Base-by-base conservation (phyloP, 2,888 invertebrate species). In the Timema podura region DNA sequence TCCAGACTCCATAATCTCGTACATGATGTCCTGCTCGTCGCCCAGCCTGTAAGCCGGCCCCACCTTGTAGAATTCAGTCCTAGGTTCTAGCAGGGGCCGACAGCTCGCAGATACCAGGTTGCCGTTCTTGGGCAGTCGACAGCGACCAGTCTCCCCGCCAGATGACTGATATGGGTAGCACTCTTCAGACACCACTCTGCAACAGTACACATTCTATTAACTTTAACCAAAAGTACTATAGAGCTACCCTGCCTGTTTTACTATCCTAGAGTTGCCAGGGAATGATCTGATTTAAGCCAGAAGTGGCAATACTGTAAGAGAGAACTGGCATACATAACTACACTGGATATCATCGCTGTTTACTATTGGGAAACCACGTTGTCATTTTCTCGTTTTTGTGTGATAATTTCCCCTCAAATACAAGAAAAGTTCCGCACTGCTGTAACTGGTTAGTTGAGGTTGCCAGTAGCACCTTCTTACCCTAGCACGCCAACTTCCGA, bases 1-100 rank as follows among this genome's bases (percentile, higher is more conserved):
- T 64, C 98, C 98, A 61, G 94, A 94, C 65, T 87, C 87, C 82
- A 89, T 85, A 68, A 98, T 95, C 79, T 98, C 97, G 68, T 90
- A 87, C 95, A 94, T 96, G 75, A 98, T 94, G 77, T 96, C 95
- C 13, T 88, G 85, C 79, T 91, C 91, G 73, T 87, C 88, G 73
- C 86, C 86, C 66, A 95, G 82, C 68, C 89, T 86, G 79, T 91
- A 91, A 45, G 91, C 90, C 0, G 94, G 93, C 0, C 89, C 90
- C 1, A 91, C 72, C n/a, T 69, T 61, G 67, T 72, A 73, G 30
- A 69, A 54, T 5, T 72, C 71, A 9, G 74, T 70, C 15, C 73
- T 68, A 46, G 74, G 71, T 54, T 70, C 64, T 10, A 57, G 44
- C 44, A 68, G 15, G n/a, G 68, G 49, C 2, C 59, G 45, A 5